Percentiles rank a stretch among this genome's conserved stretches.
Conservation (phyloP, 2,888 invertebrate species). For the Gibbula magus region DNA sequence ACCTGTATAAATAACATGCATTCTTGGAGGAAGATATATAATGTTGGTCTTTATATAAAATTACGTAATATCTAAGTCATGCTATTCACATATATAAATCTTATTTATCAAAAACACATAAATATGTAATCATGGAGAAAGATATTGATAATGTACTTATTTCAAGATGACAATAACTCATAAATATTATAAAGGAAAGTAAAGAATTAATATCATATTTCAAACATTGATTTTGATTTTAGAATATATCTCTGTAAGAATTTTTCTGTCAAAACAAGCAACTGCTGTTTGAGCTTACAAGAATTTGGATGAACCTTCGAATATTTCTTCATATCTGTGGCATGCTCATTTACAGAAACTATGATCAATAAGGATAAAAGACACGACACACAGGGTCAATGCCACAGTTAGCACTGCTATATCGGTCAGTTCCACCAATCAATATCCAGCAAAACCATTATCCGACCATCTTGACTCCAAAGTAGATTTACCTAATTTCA, state of each 20-base stretch:
- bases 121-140: too few species aligned
- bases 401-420: neutral
- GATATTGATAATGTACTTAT: too few species aligned
- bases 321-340: neutral
- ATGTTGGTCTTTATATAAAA: too few species aligned
- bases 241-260: neutral
- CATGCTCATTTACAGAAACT: neutral
- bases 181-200: too few species aligned
- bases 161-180: too few species aligned
- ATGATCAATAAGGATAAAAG: conserved; percentile 11
- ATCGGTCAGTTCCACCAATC: neutral
- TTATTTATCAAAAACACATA: too few species aligned
- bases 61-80: too few species aligned
- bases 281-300: neutral
- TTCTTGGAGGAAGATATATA: too few species aligned
- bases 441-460: neutral
- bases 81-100: too few species aligned
- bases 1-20: too few species aligned
- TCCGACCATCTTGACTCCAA: neutral
- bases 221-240: too few species aligned
- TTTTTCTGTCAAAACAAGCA: neutral
- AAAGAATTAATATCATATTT: too few species aligned
- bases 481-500: conserved; percentile 12
- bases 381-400: neutral
- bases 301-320: neutral